Base-by-base conservation (phyloP, 2,888 invertebrate species). In the Rhodophaea formosa region DNA sequence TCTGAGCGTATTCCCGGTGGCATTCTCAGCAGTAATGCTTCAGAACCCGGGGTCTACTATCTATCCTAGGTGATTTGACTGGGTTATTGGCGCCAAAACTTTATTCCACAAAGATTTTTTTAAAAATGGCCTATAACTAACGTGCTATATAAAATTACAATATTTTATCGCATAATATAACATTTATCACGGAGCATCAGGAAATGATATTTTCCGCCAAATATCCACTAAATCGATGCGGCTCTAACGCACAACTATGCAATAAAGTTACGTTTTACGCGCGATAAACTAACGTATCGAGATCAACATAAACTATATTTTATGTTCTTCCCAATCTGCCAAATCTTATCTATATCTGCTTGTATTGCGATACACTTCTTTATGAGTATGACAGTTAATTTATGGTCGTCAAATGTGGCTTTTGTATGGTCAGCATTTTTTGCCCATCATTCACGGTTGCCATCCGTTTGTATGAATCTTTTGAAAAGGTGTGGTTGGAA, bases 261-360 rank as follows among this genome's bases (percentile, higher is more conserved):
- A 68, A 80, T 89, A 87, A 87, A 86, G 75, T 76, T 69, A 75
- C 77, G 51, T 79, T 88, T 89, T 87, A 88, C 84, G 82, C 68
- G 75, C 84, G 75, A 86, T 88, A 87, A 89, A 86, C 72, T 79
- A 80, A 82, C 80, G 75, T 81, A 82, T 80, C 73, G 76, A 77
- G 79, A 84, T 84, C 80, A 80, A 83, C 82, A 84, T 89, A 87
- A 86, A 88, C 84, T 82, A 86, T 89, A 84, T 88, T 90, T 89
- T 88, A 90, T 86, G 84, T 74, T 70, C 72, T 70, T 73, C 70
- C 82, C 82, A 84, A 86, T 87, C 86, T 84, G 83, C 82, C 81
- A 81, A 83, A 87, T 86, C 84, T 83, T 80, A 87, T 85, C 75
- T 75, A 60, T 63, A 59, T 61, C 59, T 56, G 32, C 61, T 61